phyloP scores from a whole-genome alignment of 2,888 invertebrate genomes.

The Agrilus biguttatus region DNA sequence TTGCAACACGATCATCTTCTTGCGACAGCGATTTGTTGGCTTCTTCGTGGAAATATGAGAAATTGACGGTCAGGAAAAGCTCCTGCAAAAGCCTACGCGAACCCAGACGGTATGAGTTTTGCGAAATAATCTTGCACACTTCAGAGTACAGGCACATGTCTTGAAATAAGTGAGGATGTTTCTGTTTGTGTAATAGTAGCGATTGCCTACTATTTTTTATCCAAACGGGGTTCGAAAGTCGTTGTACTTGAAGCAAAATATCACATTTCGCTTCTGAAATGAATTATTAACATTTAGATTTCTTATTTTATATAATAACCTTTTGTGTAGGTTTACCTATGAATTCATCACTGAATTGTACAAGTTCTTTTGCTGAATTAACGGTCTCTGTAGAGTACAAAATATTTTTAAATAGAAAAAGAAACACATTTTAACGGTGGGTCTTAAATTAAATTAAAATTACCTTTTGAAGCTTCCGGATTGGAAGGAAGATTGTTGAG shows the following conservation, averaged over 20 bases:
- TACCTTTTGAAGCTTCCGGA: too few relatives aligned
- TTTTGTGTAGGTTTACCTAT: too few relatives aligned
- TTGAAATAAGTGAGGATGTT: slow-evolving; percentile 57
- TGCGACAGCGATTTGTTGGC: slow-evolving; percentile 33
- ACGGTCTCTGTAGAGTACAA: too few relatives aligned
- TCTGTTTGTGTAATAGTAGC: slow-evolving; percentile 60
- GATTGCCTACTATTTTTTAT: slow-evolving; percentile 70
- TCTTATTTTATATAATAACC: too few relatives aligned
- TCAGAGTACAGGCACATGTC: slow-evolving; percentile 89
- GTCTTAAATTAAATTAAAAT: too few relatives aligned
- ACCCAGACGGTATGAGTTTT: slow-evolving; percentile 66
- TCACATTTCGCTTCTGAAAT: slow-evolving; percentile 23
- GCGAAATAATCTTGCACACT: slow-evolving; percentile 63
- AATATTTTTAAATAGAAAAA: too few relatives aligned
- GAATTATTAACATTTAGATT: too few relatives aligned
- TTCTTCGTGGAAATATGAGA: slow-evolving; percentile 44
- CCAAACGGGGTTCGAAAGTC: slow-evolving; percentile 65
- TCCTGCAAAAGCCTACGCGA: slow-evolving; percentile 85
- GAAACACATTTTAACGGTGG: too few relatives aligned
- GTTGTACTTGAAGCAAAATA: slow-evolving; percentile 56
- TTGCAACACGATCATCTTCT: slow-evolving; percentile 1
- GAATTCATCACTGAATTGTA: too few relatives aligned
- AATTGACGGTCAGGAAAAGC: slow-evolving; percentile 74
- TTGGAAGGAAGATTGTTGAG: too few relatives aligned
- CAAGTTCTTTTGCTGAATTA: too few relatives aligned